Base-by-base conservation (phyloP, 2,888 invertebrate genomes). In the Gandaritis pyraliata region DNA sequence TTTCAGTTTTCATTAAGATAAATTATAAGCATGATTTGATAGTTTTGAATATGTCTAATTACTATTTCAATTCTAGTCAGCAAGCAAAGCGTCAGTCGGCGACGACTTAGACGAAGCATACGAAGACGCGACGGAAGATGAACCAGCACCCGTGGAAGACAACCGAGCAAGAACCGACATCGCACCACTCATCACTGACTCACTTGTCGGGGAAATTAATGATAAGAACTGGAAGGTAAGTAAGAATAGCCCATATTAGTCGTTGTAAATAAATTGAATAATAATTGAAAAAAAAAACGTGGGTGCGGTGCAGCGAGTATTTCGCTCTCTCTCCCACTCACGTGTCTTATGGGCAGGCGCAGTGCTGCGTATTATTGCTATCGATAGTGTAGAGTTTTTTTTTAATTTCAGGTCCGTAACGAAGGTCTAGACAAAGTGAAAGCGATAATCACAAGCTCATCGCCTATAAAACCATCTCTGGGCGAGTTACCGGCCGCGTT, bases 221-320 rank as follows among this genome's bases (percentile, higher is more conserved):
- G 97, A 98, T 83, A 98, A 97, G 86, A 97, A 97, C 87, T 99
- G 98, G 98, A 98, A 98, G 93, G 95, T 95, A 70, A 13, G 57
- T 43, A 12, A n/a, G n/a, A n/a, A n/a, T n/a, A n/a, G n/a, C n/a
- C n/a, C n/a, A n/a, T n/a, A n/a, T n/a, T n/a, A n/a, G n/a, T n/a
- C n/a, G n/a, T n/a, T n/a, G n/a, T n/a, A n/a, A n/a, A n/a, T n/a
- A n/a, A n/a, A n/a, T n/a, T n/a, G n/a, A n/a, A n/a, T n/a, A n/a
- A n/a, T n/a, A n/a, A n/a, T n/a, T n/a, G n/a, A n/a, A n/a, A n/a
- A n/a, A n/a, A n/a, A n/a, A n/a, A n/a, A n/a, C n/a, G n/a, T n/a
- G n/a, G n/a, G n/a, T n/a, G n/a, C n/a, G n/a, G n/a, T n/a, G n/a
- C n/a, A n/a, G n/a, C n/a, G n/a, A n/a, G n/a, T n/a, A n/a, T n/a